Evolutionary conservation across 2,113 vertebrate genomes (phyloP), one percentile per base, ranked within the genome.

Genomic region (Silurus meridionalis): DNA sequence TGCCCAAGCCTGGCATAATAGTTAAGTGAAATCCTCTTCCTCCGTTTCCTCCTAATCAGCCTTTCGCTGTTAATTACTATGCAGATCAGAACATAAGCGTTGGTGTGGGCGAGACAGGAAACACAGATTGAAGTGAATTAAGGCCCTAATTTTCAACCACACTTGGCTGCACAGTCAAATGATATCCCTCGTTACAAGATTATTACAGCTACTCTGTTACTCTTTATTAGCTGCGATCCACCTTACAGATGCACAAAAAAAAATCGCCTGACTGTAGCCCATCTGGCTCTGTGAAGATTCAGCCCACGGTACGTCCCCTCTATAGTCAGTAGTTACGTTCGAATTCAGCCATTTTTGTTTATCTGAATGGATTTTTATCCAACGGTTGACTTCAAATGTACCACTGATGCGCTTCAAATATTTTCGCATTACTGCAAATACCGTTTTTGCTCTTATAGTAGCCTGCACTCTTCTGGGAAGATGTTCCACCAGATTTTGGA

Each of bases 41-140:
- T 60, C 11, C 17, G 52, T 61, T 61, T 10, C 17, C 61, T 15
- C 48, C 23, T 25, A 58, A 72, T 72, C 37, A 86, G 85, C 72
- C 74, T 23, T 37, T 61, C n/a, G 14, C 7, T 66, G 64, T 15
- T 69, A 86, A 88, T 88, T 48, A 83, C 48, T 21, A 46, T 2
- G 8, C 23, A 60, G 50, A 63, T 74, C 81, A 77, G n/a, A 77
- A 81, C 17, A 46, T 80, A 6, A 69, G 72, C 52, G 60, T 52
- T 80, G 23, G 46, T 80, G 58, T 64, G 82, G 52, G 19, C 9
- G 52, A 48, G 13, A 72, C 25, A 55, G 53, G 37, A 82, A 53
- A 83, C 11, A 6, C 46, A 80, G 57, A 78, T 78, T 17, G 66
- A 37, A 37, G 37, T 37, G 37, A 82, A 77, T 67, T 21, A 17